phyloP scores from a whole-genome alignment of 2,113 vertebrate genomes.

The Mus musculus region DNA sequence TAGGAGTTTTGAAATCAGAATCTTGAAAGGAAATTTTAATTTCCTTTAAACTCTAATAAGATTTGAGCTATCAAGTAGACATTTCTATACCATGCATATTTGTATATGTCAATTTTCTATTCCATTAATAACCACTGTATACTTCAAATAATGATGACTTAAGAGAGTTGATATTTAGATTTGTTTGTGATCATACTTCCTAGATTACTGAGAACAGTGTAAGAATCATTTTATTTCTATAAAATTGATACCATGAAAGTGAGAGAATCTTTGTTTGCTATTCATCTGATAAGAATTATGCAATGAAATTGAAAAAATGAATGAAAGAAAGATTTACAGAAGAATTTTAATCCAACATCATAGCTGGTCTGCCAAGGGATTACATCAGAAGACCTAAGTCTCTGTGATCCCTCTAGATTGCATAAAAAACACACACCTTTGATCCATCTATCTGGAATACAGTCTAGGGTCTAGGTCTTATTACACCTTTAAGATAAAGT shows the following conservation, averaged over 20 bases:
- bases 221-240: not conserved
- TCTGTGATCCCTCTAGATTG: no score
- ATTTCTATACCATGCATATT: not conserved
- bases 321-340: not conserved
- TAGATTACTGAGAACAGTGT: not conserved
- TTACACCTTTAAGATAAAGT: no score
- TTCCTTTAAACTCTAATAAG: not conserved
- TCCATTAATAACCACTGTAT: not conserved
- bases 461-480: no score
- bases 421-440: no score
- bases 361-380: no score
- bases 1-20: constrained; percentile 5
- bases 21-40: constrained; percentile 39
- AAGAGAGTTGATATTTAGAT: not conserved
- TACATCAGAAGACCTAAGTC: no score
- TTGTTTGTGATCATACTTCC: not conserved
- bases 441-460: no score
- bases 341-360: no score
- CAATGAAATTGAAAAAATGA: not conserved
- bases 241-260: not conserved
- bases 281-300: no score
- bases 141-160: not conserved
- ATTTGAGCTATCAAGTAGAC: not conserved
- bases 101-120: not conserved
- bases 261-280: no score